A percentile compares a stretch with the other conserved stretches of the same genome.
These are phyloP conservation scores for Cyclopterus lumpus DNA, from an alignment of 2,797 vertebrate genomes.

Conservation along the genomic window DNA sequence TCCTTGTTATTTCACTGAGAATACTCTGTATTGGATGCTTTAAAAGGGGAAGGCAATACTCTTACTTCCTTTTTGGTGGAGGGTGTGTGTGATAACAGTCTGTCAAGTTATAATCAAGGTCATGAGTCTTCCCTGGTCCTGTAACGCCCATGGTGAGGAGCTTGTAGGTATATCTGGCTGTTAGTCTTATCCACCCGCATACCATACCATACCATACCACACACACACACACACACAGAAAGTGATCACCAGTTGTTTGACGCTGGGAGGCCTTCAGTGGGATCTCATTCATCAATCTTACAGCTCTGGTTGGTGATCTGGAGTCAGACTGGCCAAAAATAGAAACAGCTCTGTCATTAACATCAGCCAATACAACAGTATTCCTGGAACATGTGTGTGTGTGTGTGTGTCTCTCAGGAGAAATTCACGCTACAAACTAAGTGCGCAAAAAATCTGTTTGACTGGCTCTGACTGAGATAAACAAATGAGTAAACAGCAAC, in stretches of 20 bases:
- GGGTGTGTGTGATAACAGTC: conserved; percentile 66
- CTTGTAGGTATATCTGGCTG: conserved; percentile 70
- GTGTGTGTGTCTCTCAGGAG: conserved; percentile 42
- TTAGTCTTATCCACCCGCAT: conserved; percentile 21
- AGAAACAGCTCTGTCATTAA: conserved; percentile 72
- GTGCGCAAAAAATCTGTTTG: conserved; percentile 13
- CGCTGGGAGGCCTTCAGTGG: conserved; percentile 63
- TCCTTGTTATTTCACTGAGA: conserved; percentile 36
- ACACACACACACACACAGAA: conserved; percentile 18
- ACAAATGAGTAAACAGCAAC: conserved; percentile 26
- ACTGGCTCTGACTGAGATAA: conserved; percentile 29
- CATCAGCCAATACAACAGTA: conserved; percentile 63
- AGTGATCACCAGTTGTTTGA: conserved; percentile 56
- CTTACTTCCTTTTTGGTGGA: conserved; percentile 63
- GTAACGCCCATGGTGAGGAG: conserved; percentile 72
- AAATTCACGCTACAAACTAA: conserved; percentile 49
- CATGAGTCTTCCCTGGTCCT: conserved; percentile 68
- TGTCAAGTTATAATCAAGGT: conserved; percentile 76
- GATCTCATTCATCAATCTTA: conserved; percentile 76
- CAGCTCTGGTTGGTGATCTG: conserved; percentile 67
- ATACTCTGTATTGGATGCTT: conserved; percentile 24
- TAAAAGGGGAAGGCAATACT: conserved; percentile 61
- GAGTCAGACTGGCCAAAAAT: conserved; percentile 74
- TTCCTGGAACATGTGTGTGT: conserved; percentile 45
- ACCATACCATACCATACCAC: background rate